Evolutionary conservation across 2,113 vertebrate genomes (phyloP).

Genomic region (Campylorhamphus procurvoides): DNA sequence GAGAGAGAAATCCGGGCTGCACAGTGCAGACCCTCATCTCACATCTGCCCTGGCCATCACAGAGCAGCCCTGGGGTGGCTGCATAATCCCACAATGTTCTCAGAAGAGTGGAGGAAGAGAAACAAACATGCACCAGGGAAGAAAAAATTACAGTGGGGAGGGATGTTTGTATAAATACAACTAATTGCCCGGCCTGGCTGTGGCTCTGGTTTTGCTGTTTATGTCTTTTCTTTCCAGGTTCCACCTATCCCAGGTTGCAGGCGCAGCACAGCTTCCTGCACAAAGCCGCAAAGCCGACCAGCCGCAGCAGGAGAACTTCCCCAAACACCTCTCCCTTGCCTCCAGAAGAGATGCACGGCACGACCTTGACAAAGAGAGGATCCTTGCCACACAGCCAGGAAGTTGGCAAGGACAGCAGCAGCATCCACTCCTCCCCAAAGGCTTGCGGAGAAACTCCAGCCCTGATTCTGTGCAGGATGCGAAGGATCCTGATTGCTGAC

Average conservation of each 20-base stretch:
- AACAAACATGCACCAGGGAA: background rate
- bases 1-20: background rate
- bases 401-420: background rate
- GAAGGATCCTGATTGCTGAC: background rate
- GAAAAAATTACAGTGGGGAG: background rate
- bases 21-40: accelerated
- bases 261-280: background rate
- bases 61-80: no score
- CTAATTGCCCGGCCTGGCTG: accelerated
- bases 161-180: background rate
- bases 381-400: background rate
- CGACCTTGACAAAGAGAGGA: background rate
- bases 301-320: background rate
- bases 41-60: accelerated
- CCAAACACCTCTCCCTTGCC: background rate
- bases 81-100: background rate
- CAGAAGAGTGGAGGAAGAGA: background rate
- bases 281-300: background rate
- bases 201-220: background rate
- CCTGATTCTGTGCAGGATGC: background rate
- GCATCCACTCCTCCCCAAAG: background rate
- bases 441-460: background rate
- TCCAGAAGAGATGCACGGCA: background rate
- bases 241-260: background rate
- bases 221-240: background rate